A percentile compares a stretch with the other conserved stretches of the same genome.
Evolutionary conservation across 2,888 invertebrate species (phyloP).

Genomic region (Plutella xylostella): DNA sequence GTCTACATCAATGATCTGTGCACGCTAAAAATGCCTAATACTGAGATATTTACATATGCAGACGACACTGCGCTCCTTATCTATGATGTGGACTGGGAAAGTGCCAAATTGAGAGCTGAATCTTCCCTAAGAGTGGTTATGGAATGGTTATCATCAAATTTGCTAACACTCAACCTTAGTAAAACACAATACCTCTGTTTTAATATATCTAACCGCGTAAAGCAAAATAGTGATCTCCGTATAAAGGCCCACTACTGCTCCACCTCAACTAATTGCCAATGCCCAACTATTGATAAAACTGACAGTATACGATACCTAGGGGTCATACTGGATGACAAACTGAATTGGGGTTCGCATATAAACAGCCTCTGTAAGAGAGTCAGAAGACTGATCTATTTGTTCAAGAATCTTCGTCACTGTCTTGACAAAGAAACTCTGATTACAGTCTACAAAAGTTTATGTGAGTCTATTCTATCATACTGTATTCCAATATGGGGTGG

Average conservation of each 20-base stretch:
- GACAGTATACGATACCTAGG: not conserved
- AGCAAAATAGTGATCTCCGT: too few relatives aligned
- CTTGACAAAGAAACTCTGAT: not conserved
- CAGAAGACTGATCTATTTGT: not conserved
- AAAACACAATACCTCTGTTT: not conserved
- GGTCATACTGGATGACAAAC: not conserved
- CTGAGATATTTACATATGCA: not conserved
- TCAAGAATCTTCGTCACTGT: not conserved
- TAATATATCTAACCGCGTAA: too few relatives aligned
- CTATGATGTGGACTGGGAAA: too few relatives aligned
- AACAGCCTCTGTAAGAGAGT: not conserved
- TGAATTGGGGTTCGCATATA: not conserved
- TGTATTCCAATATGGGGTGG: constrained; percentile 11
- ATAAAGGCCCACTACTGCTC: too few relatives aligned
- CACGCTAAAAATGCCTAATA: not conserved
- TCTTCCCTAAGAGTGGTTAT: not conserved
- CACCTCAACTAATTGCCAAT: not conserved
- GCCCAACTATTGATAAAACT: not conserved
- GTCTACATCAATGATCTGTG: constrained; percentile 1
- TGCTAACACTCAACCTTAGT: too few relatives aligned
- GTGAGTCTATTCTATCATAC: constrained; percentile 10
- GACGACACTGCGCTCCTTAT: constrained; percentile 1
- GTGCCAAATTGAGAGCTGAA: too few relatives aligned
- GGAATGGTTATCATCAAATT: too few relatives aligned
- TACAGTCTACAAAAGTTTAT: constrained; percentile 5